These are phyloP conservation scores for Cephus spinipes DNA, from an alignment of 2,888 invertebrate species.

Conservation along the genomic window DNA sequence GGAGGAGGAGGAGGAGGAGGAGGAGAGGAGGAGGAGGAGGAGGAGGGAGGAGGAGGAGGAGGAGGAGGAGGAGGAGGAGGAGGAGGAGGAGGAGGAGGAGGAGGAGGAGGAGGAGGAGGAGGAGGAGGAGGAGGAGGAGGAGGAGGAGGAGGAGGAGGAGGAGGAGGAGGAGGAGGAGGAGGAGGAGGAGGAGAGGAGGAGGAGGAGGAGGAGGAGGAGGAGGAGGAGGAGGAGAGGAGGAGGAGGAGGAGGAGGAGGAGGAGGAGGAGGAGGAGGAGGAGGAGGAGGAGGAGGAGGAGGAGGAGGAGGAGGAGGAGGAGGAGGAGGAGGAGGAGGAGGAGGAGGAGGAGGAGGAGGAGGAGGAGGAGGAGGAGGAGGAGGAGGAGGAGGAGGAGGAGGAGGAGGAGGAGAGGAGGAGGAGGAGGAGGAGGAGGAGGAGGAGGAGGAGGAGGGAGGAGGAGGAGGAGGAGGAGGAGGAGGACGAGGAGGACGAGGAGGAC, in stretches of 20 bases:
- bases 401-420: conserved; percentile 13
- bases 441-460: too few species aligned
- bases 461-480: too few species aligned
- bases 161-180: background rate
- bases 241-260: background rate
- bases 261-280: background rate
- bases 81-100: background rate
- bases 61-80: background rate
- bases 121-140: background rate
- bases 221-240: background rate
- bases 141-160: background rate
- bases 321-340: background rate
- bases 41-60: background rate
- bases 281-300: background rate
- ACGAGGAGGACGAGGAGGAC: too few species aligned
- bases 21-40: background rate
- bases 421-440: background rate
- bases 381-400: background rate
- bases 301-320: background rate
- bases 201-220: background rate
- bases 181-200: conserved; percentile 1
- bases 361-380: background rate
- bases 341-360: background rate
- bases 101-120: background rate
- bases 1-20: background rate